phyloP scores from a whole-genome alignment of 2,888 invertebrate species.

The Brenthis hecate region DNA sequence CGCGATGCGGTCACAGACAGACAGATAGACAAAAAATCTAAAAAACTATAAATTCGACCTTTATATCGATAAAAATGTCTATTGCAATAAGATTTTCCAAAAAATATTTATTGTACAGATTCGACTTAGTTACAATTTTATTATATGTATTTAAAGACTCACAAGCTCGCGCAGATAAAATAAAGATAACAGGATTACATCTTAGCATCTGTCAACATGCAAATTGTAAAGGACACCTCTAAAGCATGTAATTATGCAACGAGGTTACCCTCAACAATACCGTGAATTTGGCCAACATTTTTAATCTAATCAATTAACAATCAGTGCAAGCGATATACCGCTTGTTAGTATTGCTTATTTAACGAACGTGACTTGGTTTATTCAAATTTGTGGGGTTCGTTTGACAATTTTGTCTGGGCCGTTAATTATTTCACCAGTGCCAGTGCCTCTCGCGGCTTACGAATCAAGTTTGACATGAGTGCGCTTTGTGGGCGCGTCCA shows the following conservation, averaged over 20 bases:
- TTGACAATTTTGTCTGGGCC: conserved; percentile 68
- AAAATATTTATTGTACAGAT: too few relatives aligned
- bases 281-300: conserved; percentile 75
- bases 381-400: conserved; percentile 73
- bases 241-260: conserved; percentile 67
- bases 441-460: conserved; percentile 36
- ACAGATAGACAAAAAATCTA: too few relatives aligned
- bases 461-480: conserved; percentile 25
- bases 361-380: conserved; percentile 77
- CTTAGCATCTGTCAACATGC: conserved; percentile 59
- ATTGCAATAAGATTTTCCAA: too few relatives aligned
- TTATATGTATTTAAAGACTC: too few relatives aligned
- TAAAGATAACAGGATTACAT: conserved; percentile 14
- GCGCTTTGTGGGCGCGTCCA: background rate
- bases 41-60: too few relatives aligned
- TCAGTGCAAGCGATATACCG: conserved; percentile 81
- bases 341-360: conserved; percentile 81
- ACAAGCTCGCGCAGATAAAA: too few relatives aligned
- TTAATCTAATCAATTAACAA: conserved; percentile 83
- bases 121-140: too few relatives aligned
- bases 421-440: conserved; percentile 68
- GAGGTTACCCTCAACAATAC: conserved; percentile 65
- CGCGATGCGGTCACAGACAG: too few relatives aligned
- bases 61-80: too few relatives aligned
- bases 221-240: conserved; percentile 77